phyloP scores from a whole-genome alignment of 2,797 vertebrate genomes.

The Enoplosus armatus region DNA sequence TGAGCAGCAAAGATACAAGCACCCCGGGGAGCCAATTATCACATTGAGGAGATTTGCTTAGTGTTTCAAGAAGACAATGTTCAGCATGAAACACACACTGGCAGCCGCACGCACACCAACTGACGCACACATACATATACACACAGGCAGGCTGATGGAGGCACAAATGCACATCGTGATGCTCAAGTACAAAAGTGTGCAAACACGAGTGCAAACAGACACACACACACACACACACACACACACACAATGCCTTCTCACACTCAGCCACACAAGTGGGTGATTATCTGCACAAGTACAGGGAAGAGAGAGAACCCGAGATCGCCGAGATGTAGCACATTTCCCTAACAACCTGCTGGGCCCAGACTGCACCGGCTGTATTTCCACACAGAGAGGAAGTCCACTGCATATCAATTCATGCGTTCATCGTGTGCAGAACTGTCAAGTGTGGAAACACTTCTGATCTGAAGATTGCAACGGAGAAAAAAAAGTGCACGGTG shows the following conservation, averaged over 20 bases:
- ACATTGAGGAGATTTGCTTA: conserved; percentile 83
- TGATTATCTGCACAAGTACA: conserved; percentile 71
- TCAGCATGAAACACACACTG: conserved; percentile 65
- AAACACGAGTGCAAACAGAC: conserved; percentile 43
- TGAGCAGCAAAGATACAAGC: conserved; percentile 76
- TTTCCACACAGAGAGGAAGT: conserved; percentile 45
- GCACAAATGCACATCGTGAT: conserved; percentile 55
- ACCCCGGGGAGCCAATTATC: conserved; percentile 86
- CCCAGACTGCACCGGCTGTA: conserved; percentile 46
- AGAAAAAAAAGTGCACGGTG: too few relatives aligned
- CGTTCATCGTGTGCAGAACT: conserved; percentile 26
- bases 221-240: conserved; percentile 14
- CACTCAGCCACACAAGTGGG: conserved; percentile 69
- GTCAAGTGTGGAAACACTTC: conserved; percentile 29
- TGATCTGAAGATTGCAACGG: conserved; percentile 21
- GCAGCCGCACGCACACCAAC: conserved; percentile 17
- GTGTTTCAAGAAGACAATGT: conserved; percentile 82
- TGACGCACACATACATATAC: conserved; percentile 23
- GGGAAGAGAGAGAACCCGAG: conserved; percentile 65
- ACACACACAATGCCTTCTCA: conserved; percentile 56
- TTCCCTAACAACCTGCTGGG: conserved; percentile 58
- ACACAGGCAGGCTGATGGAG: background rate
- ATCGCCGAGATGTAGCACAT: conserved; percentile 62
- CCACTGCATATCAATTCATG: conserved; percentile 55
- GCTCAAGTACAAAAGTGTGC: conserved; percentile 48